These are phyloP conservation scores for Hydraecia micacea DNA, from an alignment of 2,888 invertebrate species.

Conservation along the genomic window DNA sequence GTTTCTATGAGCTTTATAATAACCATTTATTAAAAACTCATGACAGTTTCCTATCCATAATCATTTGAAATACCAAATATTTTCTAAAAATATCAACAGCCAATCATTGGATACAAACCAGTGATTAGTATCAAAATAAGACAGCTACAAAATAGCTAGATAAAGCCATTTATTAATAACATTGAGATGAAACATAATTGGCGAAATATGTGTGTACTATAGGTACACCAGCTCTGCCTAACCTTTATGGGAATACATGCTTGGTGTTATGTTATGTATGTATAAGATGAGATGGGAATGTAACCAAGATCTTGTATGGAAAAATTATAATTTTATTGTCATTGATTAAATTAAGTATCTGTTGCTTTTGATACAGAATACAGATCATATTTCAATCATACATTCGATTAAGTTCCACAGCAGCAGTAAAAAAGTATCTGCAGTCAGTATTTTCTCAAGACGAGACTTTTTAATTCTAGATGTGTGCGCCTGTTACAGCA, in stretches of 20 bases:
- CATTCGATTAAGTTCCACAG: neutral
- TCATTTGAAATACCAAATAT: slow-evolving; percentile 1
- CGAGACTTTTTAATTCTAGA: neutral
- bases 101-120: neutral
- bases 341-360: too few species aligned
- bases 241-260: neutral
- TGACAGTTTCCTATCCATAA: neutral
- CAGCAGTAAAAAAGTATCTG: neutral
- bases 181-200: neutral
- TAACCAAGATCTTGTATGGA: neutral
- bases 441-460: neutral
- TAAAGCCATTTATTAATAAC: neutral
- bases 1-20: too few species aligned
- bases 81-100: neutral
- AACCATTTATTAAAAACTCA: neutral
- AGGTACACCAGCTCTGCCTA: neutral
- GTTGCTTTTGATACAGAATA: too few species aligned
- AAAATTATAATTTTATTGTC: neutral
- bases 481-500: neutral
- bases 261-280: neutral
- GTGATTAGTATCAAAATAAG: neutral
- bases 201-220: too few species aligned
- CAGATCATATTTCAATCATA: neutral
- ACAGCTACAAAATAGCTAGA: neutral
- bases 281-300: neutral